Base-by-base conservation (phyloP, 2,888 invertebrate species). In the Molanna angustata region DNA sequence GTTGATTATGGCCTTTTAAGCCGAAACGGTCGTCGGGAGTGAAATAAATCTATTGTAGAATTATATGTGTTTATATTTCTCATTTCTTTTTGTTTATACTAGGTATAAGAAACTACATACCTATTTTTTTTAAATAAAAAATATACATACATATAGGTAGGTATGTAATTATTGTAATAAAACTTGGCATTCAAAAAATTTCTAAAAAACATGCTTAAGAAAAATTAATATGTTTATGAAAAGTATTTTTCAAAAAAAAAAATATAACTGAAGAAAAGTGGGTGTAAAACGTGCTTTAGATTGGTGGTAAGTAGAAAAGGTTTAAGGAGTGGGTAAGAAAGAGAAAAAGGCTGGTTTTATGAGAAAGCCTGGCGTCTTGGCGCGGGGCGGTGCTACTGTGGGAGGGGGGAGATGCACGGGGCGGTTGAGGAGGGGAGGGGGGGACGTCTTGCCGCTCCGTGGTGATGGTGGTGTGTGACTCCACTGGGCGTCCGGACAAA, bases 321-420 rank as follows among this genome's bases (percentile, higher is more conserved):
- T 49, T 49, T 17, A 49, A 44, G 56, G 52, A 54, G 56, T 50
- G 58, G 55, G 76, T 76, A 76, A 77, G 76, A 77, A 76, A 76
- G 77, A 76, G 76, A 76, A 76, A 76, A 77, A 76, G 76, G 76
- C 64, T 70, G 74, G 70, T 72, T 76, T 76, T 76, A 76, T 76
- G 74, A 73, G 76, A 72, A 69, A 53, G 57, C 41, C 65, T 65
- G 65, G 62, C 64, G 64, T 65, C 64, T 66, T 67, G 67, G 54
- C 55, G 59, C 54, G 18, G 18, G 59, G 59, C 64, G 64, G 63
- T 64, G 73, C 72, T 71, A 71, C 17, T 71, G 71, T 71, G 71
- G 21, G 39, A 13, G 47, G 27, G 45, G 54, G 58, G 59, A 49
- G 61, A 59, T 54, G 64, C 61, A 62, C 3, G 62, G 54, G 52